Evolutionary conservation across 64 coral and sea anemone species (phyloP), one percentile per base, ranked within the genome.

Genomic region (Catalaphyllia jardinei): DNA sequence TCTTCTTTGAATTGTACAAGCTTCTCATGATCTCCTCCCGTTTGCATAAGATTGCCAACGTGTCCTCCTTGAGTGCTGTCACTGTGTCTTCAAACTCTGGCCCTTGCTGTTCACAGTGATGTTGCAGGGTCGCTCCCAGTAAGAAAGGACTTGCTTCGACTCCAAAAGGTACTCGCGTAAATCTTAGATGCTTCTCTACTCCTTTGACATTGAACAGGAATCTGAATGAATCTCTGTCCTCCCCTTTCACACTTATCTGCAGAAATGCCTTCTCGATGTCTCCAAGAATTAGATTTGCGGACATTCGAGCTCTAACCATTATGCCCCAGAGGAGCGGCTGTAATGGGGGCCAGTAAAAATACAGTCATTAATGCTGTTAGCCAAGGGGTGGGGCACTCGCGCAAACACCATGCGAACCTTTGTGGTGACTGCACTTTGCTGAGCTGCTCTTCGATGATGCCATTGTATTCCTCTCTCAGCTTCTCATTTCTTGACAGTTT

Each of bases 361-460:
- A n/a, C 83, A 86, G 11, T 86, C 83, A 49, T 86, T 86, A 4
- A 65, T 46, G 42, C 42, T 46, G 42, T 46, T 46, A 4, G 42
- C 42, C 42, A 46, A 46, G 0, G 42, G 42, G 42, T 46, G 42
- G 0, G 3, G 3, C 42, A 46, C 42, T 46, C 42, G 42, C 42
- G 42, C 42, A 46, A 4, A 46, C 42, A 46, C 2, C 42, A 46
- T 46, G 42, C 42, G 42, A 46, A 46, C 1, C 42, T 46, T 46
- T 8, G 42, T 46, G 42, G 42, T 46, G 3, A 46, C 1, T 67
- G 67, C 83, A 22, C 22, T 72, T n/a, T 38, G 8, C 73, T 72
- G 16, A 25, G 3, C 91, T 50, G 91, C 60, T 93, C 52, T 28
- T 52, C 33, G 1, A 82, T 52, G 18, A 93, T 88, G 63, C 72